These are phyloP conservation scores for Heliconius nattereri DNA, from an alignment of 1,140 invertebrate species.

Conservation along the genomic window DNA sequence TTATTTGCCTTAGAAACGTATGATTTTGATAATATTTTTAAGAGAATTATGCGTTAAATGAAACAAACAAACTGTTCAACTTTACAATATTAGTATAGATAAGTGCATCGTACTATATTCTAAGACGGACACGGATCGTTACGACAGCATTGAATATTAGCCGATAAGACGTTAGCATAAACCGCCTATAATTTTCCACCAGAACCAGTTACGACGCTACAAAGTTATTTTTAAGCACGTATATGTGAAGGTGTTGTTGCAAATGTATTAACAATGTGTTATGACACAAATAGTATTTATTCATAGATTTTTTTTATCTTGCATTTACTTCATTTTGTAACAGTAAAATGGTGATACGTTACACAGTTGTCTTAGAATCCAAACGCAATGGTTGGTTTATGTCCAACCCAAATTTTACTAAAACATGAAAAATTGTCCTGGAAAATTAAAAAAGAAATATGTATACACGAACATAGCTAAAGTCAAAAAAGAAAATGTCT, in stretches of 20 bases:
- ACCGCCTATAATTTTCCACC: constrained; percentile 14
- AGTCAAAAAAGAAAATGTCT: no score
- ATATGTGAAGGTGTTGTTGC: neutral
- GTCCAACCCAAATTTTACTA: no score
- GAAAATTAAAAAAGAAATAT: no score
- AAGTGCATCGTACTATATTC: neutral
- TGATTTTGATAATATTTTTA: no score
- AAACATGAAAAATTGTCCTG: no score
- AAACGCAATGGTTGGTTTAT: no score
- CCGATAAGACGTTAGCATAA: constrained; percentile 4
- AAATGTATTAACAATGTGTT: neutral
- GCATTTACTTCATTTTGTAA: neutral
- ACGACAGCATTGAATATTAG: neutral
- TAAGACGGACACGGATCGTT: neutral
- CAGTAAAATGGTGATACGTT: no score
- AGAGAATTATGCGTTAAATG: no score
- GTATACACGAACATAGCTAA: no score
- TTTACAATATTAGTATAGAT: neutral
- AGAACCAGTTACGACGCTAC: neutral
- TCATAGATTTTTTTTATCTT: neutral
- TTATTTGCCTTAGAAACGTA: no score
- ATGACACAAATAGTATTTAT: constrained; percentile 5
- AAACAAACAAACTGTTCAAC: no score
- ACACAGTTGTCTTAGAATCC: no score
- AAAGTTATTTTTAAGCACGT: constrained; percentile 16